Conservation (phyloP, 2,113 vertebrate genomes). For the Taurulus bubalis region DNA sequence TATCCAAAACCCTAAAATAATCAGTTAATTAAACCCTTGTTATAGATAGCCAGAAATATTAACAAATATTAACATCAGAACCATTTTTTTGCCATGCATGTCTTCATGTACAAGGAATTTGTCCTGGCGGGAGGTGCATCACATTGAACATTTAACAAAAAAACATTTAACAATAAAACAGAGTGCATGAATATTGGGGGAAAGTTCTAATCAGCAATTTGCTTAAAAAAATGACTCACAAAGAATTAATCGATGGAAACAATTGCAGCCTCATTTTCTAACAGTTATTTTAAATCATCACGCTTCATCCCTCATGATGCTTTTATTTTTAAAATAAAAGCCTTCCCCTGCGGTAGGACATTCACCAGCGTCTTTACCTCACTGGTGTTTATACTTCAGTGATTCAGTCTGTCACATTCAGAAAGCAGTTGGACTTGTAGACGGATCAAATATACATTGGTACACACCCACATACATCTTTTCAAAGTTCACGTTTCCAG, state of each 20-base stretch:
- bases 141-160: too few species aligned
- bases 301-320: background rate
- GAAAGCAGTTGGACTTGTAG: background rate
- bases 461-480: background rate
- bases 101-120: too few species aligned
- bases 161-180: too few species aligned
- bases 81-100: too few species aligned
- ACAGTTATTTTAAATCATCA: background rate
- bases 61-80: background rate
- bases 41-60: background rate
- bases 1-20: background rate
- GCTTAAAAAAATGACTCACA: background rate
- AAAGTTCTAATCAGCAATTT: background rate
- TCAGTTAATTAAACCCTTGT: background rate
- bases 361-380: background rate
- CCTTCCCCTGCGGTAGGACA: background rate
- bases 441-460: background rate
- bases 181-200: too few species aligned
- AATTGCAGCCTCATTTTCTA: background rate
- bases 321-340: background rate
- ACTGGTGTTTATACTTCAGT: background rate
- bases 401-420: background rate
- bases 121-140: too few species aligned
- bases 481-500: background rate
- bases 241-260: background rate